Percentiles rank a stretch among this genome's conserved stretches.
Conservation (phyloP, 2,888 invertebrate species). For the Lepidocyrtoides sp. region DNA sequence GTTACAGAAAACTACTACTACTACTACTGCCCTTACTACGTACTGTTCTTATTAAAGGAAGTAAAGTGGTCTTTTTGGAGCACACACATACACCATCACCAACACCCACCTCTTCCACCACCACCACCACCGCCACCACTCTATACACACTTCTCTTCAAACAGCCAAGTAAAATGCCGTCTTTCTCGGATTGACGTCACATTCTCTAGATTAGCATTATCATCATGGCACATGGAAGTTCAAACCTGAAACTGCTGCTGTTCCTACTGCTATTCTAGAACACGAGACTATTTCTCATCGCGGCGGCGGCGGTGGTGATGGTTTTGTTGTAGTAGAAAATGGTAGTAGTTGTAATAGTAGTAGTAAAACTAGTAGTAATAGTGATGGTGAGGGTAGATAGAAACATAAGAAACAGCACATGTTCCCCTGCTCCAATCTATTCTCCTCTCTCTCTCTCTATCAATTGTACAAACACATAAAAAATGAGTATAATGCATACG, state of each 20-base stretch:
- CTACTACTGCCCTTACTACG: neutral
- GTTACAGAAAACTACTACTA: neutral
- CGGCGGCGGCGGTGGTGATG: neutral
- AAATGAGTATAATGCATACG: neutral
- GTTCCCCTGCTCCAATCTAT: neutral
- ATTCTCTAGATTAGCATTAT: slow-evolving; percentile 78
- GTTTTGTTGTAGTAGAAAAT: neutral
- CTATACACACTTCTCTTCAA: neutral
- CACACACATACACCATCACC: slow-evolving; percentile 26
- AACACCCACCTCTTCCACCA: neutral
- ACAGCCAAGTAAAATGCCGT: slow-evolving; percentile 59
- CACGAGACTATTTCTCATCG: slow-evolving; percentile 19
- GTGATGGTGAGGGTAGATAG: neutral
- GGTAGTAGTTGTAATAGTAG: neutral
- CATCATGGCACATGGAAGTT: slow-evolving; percentile 69
- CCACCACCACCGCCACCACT: slow-evolving; percentile 26
- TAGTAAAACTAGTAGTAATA: neutral
- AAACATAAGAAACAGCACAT: neutral
- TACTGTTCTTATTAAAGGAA: slow-evolving; percentile 58
- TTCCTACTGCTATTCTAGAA: neutral
- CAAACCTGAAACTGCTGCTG: slow-evolving; percentile 56
- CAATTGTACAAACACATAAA: neutral
- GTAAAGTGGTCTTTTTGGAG: slow-evolving; percentile 47
- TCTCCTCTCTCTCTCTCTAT: neutral
- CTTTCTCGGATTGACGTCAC: slow-evolving; percentile 75